These are phyloP conservation scores for Cantharis rufa DNA, from an alignment of 2,888 invertebrate genomes.

Conservation along the genomic window DNA sequence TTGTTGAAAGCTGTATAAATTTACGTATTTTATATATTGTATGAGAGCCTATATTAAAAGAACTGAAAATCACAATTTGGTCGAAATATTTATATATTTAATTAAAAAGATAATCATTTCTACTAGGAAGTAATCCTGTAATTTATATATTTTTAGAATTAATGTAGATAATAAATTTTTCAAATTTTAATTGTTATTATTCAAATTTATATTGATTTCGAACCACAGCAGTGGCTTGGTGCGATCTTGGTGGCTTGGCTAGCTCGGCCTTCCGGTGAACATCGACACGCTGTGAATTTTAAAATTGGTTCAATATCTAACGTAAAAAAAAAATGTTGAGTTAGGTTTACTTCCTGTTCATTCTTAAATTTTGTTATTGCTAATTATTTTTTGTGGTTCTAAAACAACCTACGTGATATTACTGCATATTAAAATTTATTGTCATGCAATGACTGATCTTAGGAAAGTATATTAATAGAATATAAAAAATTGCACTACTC, in stretches of 20 bases:
- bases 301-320: too few relatives aligned
- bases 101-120: background rate
- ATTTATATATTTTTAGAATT: background rate
- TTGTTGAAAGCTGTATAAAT: constrained; percentile 46
- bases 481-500: constrained; percentile 49
- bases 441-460: constrained; percentile 52
- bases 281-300: too few relatives aligned
- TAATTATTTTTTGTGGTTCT: constrained; percentile 26
- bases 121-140: background rate
- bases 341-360: constrained; percentile 3
- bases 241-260: too few relatives aligned
- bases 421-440: constrained; percentile 43
- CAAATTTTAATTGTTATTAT: background rate
- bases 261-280: too few relatives aligned
- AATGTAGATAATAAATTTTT: background rate
- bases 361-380: constrained; percentile 4
- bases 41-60: constrained; percentile 46
- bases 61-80: constrained; percentile 46
- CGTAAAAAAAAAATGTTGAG: too few relatives aligned
- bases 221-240: too few relatives aligned
- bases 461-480: constrained; percentile 40
- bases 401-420: constrained; percentile 50
- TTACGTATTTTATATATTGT: constrained; percentile 54
- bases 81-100: constrained; percentile 38
- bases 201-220: background rate